A percentile compares a stretch with the other conserved stretches of the same genome.
Conservation (phyloP, 2,797 vertebrate genomes). For the Geotrypetes seraphini region DNA sequence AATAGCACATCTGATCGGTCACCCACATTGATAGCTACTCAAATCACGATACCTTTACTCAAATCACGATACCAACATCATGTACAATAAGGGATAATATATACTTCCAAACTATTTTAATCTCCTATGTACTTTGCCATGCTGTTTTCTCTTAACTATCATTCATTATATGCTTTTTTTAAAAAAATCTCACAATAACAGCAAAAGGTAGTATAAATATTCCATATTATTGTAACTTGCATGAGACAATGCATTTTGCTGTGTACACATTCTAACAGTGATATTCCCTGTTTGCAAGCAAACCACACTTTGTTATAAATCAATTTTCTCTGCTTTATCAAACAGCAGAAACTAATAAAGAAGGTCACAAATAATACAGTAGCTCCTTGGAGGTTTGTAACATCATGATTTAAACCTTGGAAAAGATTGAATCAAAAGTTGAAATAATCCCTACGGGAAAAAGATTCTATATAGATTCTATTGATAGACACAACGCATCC, state of each 20-base stretch:
- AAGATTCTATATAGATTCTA: slow-evolving; percentile 57
- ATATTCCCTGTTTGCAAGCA: slow-evolving; percentile 42
- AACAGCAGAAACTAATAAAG: slow-evolving; percentile 56
- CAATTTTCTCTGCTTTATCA: slow-evolving; percentile 52
- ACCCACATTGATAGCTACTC: too few species aligned
- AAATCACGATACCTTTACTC: too few species aligned
- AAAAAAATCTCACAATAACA: too few species aligned
- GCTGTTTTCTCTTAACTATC: background rate
- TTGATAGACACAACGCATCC: slow-evolving; percentile 45
- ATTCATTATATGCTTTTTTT: background rate
- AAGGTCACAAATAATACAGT: slow-evolving; percentile 62
- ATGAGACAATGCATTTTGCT: too few species aligned
- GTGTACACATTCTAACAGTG: slow-evolving; percentile 23
- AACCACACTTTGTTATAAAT: slow-evolving; percentile 43
- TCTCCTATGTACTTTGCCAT: too few species aligned
- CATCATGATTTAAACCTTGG: slow-evolving; percentile 65
- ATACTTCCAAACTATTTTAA: too few species aligned
- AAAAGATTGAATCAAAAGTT: slow-evolving; percentile 70
- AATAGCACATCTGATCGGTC: too few species aligned
- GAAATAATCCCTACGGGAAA: slow-evolving; percentile 63
- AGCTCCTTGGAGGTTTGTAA: slow-evolving; percentile 65
- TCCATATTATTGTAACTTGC: too few species aligned
- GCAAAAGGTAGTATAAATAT: too few species aligned
- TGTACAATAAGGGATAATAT: too few species aligned
- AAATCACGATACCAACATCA: too few species aligned